Conservation (phyloP, 2,797 vertebrate species). For the Carapus acus region DNA sequence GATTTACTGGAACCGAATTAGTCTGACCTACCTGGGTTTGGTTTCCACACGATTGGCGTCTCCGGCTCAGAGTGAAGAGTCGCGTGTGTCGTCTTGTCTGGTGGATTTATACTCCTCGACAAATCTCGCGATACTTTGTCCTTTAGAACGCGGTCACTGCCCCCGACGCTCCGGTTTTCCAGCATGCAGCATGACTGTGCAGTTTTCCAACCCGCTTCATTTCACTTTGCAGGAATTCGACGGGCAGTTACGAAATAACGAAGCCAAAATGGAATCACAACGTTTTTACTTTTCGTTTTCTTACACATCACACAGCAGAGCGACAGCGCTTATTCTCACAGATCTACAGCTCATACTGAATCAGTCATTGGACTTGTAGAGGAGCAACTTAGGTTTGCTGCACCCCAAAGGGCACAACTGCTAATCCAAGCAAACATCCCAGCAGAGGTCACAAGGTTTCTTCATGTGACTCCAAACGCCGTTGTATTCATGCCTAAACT, state of each 20-base stretch:
- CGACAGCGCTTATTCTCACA: too few species aligned
- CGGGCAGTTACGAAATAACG: too few species aligned
- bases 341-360: too few species aligned
- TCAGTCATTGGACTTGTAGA: too few species aligned
- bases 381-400: too few species aligned
- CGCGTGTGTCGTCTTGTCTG: fast-evolving
- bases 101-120: conserved; percentile 42
- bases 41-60: fast-evolving
- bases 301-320: too few species aligned
- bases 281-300: too few species aligned
- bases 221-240: too few species aligned
- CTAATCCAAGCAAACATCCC: conserved; percentile 6
- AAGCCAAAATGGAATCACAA: background rate
- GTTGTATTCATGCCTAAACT: conserved; percentile 12
- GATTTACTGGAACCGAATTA: background rate
- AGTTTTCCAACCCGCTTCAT: conserved; percentile 47
- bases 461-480: conserved; percentile 30
- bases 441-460: conserved; percentile 21
- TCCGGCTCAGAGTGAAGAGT: background rate
- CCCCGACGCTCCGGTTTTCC: background rate
- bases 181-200: conserved; percentile 71
- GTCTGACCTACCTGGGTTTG: conserved; percentile 37
- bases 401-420: background rate
- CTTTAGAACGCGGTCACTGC: conserved; percentile 17
- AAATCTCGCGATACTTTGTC: conserved; percentile 63